Conservation (phyloP, 2,797 vertebrate genomes). For the Melanotaenia parkinsoni region DNA sequence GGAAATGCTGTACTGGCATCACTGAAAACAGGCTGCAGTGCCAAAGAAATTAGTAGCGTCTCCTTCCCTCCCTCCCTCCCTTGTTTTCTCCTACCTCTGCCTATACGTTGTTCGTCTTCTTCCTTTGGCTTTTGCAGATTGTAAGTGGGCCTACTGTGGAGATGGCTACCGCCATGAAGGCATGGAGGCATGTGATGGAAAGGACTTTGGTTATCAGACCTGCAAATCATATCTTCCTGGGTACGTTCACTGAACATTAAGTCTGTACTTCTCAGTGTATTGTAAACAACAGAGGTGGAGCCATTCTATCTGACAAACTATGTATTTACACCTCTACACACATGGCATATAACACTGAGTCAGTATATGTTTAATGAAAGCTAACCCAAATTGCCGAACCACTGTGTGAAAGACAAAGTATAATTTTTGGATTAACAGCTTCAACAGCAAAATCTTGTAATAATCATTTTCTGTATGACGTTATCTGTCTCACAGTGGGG, state of each 20-base stretch:
- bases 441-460: no score
- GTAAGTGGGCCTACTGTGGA: conserved; percentile 94
- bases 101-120: not conserved
- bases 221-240: conserved; percentile 97
- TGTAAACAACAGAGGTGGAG: no score
- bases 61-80: conserved; percentile 25
- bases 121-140: conserved; percentile 80
- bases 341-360: not conserved
- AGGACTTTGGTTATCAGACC: conserved; percentile 95
- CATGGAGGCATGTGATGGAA: conserved; percentile 95
- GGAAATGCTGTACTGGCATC: conserved; percentile 73
- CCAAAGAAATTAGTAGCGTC: conserved; percentile 72
- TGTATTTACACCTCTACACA: not conserved
- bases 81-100: conserved; percentile 13
- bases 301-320: no score
- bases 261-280: no score
- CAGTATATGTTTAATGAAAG: not conserved
- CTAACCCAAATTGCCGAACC: not conserved
- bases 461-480: no score
- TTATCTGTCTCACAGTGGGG: no score
- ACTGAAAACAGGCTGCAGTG: conserved; percentile 51
- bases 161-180: conserved; percentile 93
- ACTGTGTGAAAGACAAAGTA: not conserved
- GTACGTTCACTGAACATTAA: conserved; percentile 73
- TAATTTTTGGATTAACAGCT: not conserved